A percentile compares a stretch with the other conserved stretches of the same genome.
Conservation (phyloP, 2,797 vertebrate species). For the Pelobates cultripes region DNA sequence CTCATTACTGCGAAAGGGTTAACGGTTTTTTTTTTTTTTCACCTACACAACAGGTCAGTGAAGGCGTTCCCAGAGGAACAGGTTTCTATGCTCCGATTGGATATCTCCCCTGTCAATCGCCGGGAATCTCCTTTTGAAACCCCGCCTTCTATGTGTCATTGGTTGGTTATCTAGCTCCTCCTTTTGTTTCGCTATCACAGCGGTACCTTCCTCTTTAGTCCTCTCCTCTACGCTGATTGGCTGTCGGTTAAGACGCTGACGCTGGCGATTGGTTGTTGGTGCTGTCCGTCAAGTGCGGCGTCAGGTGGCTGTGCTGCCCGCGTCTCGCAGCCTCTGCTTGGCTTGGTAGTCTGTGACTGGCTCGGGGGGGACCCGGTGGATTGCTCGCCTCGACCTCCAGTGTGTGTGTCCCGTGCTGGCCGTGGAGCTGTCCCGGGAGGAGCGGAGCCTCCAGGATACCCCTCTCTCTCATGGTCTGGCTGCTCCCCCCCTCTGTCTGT, state of each 20-base stretch:
- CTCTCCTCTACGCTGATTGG: neutral
- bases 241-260: neutral
- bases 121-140: conserved; percentile 14
- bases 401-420: neutral
- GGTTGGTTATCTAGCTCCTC: neutral
- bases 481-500: neutral
- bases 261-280: neutral
- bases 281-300: conserved; percentile 39
- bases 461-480: conserved; percentile 26
- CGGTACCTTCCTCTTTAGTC: conserved; percentile 3
- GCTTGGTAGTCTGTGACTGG: conserved; percentile 35
- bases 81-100: neutral
- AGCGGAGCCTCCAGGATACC: conserved; percentile 6
- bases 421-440: conserved; percentile 6
- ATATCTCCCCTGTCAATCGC: conserved; percentile 1
- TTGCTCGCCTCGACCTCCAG: conserved; percentile 12
- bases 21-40: neutral
- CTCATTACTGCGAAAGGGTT: conserved; percentile 10
- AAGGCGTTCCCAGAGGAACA: neutral
- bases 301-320: conserved; percentile 54
- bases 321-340: conserved; percentile 46
- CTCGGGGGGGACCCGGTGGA: conserved; percentile 30
- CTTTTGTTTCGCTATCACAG: conserved; percentile 20
- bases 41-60: conserved; percentile 41
- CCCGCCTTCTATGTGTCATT: conserved; percentile 1